Evolutionary conservation across 2,888 invertebrate species (phyloP), one percentile per base, ranked within the genome.

Genomic region (Acanthosoma haemorrhoidale): DNA sequence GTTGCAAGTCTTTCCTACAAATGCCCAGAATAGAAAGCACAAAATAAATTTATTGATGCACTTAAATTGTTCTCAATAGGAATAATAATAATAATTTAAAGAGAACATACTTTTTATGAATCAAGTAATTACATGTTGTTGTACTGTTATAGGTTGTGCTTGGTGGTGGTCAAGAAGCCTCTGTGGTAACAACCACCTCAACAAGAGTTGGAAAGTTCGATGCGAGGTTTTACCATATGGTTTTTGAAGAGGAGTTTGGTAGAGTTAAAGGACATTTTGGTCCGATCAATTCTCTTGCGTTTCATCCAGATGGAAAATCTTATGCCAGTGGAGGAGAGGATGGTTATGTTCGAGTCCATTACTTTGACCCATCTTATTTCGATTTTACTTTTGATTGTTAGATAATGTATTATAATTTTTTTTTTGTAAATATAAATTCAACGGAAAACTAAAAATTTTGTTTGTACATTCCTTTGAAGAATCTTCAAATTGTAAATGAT

Each of bases 241-340:
- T 97, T 25, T 97, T 95, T 80, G 96, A 96, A 82, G 96, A 97
- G 79, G 97, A 97, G 79, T 97, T 97, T 81, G 96, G 91, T 0
- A 85, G 96, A 72, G 89, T 99, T n/a, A 99, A 98, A 80, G 98
- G 98, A 70, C 99, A 99, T 83, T 99, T 99, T 79, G 99, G 99
- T 76, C 99, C 99, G 1, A 99, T 99, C 78, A 99, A 99, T 86
- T 95, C 95, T 81, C 87, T 98, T 76, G 91, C 94, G 63, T 99
- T 98, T 84, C 96, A 97, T 82, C 99, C 99, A 1, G 95, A 96
- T 83, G 99, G 99, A 64, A 92, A 90, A 79, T 94, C 95, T 79
- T 96, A 94, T 80, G 92, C 93, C 70, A 95, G 96, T 66, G 99
- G 99, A 25, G 98, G 97, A 79, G 99, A 99, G 83, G 99, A 99